Conservation (phyloP, 2,797 vertebrate species). For the Natrix natrix region DNA sequence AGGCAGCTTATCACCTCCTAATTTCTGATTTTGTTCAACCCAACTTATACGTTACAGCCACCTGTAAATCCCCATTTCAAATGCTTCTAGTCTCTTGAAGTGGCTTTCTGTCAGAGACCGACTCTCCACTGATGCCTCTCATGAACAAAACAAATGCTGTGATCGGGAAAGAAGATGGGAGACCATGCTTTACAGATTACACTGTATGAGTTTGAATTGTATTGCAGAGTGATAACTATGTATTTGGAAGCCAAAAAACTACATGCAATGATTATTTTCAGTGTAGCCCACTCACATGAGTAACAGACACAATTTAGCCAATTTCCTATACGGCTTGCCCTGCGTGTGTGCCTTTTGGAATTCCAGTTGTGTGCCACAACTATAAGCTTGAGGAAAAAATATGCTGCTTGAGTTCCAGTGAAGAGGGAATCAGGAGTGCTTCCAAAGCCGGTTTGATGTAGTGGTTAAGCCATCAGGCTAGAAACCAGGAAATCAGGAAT, state of each 20-base stretch:
- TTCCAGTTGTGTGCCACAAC: background rate
- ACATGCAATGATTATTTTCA: background rate
- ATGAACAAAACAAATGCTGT: background rate
- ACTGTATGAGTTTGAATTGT: background rate
- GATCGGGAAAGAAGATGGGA: background rate
- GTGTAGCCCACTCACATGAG: background rate
- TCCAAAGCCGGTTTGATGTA: background rate
- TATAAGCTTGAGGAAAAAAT: background rate
- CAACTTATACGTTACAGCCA: too few relatives aligned
- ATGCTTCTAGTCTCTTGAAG: too few relatives aligned
- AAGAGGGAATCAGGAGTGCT: background rate
- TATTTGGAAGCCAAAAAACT: background rate
- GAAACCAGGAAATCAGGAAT: background rate
- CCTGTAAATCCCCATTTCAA: too few relatives aligned
- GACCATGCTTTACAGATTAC: background rate
- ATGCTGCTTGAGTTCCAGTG: background rate
- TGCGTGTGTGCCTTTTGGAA: background rate
- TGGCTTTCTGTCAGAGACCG: too few relatives aligned
- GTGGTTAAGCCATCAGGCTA: background rate
- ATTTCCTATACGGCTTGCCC: background rate
- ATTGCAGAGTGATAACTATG: too few relatives aligned
- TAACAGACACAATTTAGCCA: background rate
- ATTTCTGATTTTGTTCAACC: too few relatives aligned
- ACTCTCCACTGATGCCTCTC: background rate
- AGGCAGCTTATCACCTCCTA: too few relatives aligned